Percentiles rank a stretch among this genome's conserved stretches.
phyloP scores from a whole-genome alignment of 2,113 vertebrate genomes.

The Poeciliopsis turrubarensis region DNA sequence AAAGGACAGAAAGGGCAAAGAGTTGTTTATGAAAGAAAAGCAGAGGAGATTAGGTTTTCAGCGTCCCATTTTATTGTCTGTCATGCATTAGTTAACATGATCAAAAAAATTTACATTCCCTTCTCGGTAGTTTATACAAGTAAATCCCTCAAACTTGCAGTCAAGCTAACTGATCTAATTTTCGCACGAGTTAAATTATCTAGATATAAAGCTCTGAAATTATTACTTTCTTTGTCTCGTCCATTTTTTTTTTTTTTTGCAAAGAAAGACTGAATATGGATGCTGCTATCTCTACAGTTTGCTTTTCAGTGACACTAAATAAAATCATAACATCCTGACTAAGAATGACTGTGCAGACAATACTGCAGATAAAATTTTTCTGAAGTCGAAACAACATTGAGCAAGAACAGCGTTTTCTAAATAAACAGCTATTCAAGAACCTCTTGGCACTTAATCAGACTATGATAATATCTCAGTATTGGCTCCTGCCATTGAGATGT shows the following conservation, averaged over 20 bases:
- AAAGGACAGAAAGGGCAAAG: constrained; percentile 6
- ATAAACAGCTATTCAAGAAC: constrained; percentile 41
- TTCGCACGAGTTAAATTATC: too few relatives aligned
- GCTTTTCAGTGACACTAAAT: background rate
- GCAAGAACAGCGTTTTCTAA: constrained; percentile 21
- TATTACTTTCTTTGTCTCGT: background rate
- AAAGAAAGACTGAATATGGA: background rate
- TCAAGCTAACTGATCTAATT: too few relatives aligned
- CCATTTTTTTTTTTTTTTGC: background rate
- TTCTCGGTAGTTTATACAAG: background rate
- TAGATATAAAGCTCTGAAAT: background rate
- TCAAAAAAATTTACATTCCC: background rate
- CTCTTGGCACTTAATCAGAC: background rate
- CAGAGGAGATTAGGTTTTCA: background rate
- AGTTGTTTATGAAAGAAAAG: background rate
- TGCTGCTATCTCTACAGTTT: background rate
- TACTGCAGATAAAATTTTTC: background rate
- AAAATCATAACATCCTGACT: background rate
- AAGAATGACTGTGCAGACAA: background rate
- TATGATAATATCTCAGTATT: background rate
- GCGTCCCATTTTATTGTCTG: background rate
- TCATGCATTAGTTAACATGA: background rate
- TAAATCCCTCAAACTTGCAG: too few relatives aligned
- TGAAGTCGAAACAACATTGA: constrained; percentile 16
- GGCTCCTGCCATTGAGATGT: constrained; percentile 11